Conservation (phyloP, 2,113 vertebrate genomes). For the Paramormyrops kingsleyae region DNA sequence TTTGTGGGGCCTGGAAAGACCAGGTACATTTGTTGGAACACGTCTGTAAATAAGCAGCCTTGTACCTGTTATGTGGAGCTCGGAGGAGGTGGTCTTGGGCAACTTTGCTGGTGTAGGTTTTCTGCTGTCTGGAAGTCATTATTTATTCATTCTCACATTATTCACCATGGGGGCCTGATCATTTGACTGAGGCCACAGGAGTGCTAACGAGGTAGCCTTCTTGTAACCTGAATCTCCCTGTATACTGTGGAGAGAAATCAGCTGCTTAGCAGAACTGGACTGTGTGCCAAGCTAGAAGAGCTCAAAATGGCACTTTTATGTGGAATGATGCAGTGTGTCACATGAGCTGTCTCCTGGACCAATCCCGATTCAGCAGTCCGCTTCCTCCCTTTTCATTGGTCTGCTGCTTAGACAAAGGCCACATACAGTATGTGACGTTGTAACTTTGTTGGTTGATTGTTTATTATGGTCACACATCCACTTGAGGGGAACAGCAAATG, state of each 20-base stretch:
- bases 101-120: background rate
- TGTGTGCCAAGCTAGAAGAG: background rate
- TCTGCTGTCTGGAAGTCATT: background rate
- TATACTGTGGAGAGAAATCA: background rate
- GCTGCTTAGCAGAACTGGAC: background rate
- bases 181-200: background rate
- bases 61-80: background rate
- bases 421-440: background rate
- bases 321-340: background rate
- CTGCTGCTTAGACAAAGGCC: background rate
- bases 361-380: background rate
- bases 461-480: background rate
- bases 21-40: too few relatives aligned
- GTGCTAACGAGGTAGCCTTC: background rate
- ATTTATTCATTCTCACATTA: conserved; percentile 6
- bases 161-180: background rate
- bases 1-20: background rate
- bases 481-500: background rate
- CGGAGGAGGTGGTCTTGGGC: background rate
- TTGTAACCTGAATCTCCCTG: background rate
- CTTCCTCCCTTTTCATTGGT: background rate
- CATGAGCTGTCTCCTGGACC: background rate
- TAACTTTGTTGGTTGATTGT: background rate
- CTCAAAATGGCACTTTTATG: background rate
- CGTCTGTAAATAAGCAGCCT: background rate